Percentiles rank a stretch among this genome's conserved stretches.
Conservation (phyloP, 2,797 vertebrate species). For the Octomys mimax region DNA sequence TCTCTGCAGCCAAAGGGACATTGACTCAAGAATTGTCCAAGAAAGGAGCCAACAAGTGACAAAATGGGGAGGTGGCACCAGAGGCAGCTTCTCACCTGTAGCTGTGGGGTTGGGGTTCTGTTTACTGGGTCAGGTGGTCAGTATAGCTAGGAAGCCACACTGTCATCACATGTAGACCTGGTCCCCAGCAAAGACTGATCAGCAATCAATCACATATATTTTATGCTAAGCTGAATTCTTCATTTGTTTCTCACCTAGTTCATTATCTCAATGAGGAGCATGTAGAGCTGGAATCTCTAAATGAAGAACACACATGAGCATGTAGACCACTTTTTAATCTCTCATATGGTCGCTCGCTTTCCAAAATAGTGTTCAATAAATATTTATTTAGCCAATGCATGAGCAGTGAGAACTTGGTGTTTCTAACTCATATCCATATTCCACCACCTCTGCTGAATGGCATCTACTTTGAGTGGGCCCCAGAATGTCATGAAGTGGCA, state of each 20-base stretch:
- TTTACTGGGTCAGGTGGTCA: not conserved
- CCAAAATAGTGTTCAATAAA: not conserved
- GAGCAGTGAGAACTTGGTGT: not conserved
- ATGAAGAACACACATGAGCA: not conserved
- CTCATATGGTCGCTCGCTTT: not conserved
- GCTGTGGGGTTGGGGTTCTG: no score
- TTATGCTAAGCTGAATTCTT: slow-evolving; percentile 2
- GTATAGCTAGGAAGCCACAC: not conserved
- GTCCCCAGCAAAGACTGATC: not conserved
- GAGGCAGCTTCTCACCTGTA: not conserved
- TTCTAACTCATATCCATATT: not conserved
- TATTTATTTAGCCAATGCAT: not conserved
- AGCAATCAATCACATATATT: not conserved
- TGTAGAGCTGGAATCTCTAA: not conserved
- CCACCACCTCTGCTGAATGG: not conserved
- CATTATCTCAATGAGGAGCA: not conserved
- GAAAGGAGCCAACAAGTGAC: not conserved
- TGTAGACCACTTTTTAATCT: not conserved
- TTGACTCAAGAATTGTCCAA: not conserved
- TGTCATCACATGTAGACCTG: not conserved
- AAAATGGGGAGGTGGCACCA: not conserved
- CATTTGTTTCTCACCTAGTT: not conserved
- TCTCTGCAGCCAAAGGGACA: not conserved
- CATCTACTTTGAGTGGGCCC: not conserved
- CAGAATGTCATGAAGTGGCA: not conserved